A percentile compares a stretch with the other conserved stretches of the same genome.
Evolutionary conservation across 2,113 vertebrate species (phyloP).

Genomic region (Brachirus orientalis): DNA sequence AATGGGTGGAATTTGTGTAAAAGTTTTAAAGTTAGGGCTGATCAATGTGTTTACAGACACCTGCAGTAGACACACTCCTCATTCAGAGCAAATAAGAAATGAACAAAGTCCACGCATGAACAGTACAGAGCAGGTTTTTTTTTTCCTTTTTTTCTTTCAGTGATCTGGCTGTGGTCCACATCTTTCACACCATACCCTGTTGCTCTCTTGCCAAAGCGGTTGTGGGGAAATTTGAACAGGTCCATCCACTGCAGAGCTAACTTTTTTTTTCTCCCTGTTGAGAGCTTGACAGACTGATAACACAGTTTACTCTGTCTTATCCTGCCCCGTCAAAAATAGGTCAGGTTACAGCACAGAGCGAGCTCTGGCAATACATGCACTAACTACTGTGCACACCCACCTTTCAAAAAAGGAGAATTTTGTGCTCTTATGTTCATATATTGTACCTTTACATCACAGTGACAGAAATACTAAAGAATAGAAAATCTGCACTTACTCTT

Average conservation of each 20-base stretch:
- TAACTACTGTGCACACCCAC: slow-evolving; percentile 42
- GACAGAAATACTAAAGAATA: neutral
- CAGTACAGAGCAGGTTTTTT: slow-evolving; percentile 25
- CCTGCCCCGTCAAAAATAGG: slow-evolving; percentile 67
- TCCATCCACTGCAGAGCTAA: slow-evolving; percentile 73
- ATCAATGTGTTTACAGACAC: neutral
- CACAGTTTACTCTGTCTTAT: slow-evolving; percentile 77
- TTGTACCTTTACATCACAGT: neutral
- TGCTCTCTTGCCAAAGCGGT: slow-evolving; percentile 56
- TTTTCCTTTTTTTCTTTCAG: neutral
- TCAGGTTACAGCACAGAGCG: slow-evolving; percentile 73
- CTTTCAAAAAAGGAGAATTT: slow-evolving; percentile 17
- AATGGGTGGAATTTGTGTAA: too few species aligned
- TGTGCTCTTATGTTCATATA: slow-evolving; percentile 9
- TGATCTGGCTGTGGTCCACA: slow-evolving; percentile 50
- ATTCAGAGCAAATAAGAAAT: slow-evolving; percentile 20
- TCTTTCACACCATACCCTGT: slow-evolving; percentile 49
- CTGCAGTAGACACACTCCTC: slow-evolving; percentile 1
- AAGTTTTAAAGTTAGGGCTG: too few species aligned
- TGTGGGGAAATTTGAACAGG: slow-evolving; percentile 81
- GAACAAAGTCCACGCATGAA: slow-evolving; percentile 46
- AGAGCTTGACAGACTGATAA: slow-evolving; percentile 73
- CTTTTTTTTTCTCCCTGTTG: slow-evolving; percentile 41
- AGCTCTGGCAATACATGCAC: slow-evolving; percentile 65
- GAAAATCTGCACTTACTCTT: neutral